phyloP scores from a whole-genome alignment of 2,888 invertebrate species.

The Lomographa bimaculata region DNA sequence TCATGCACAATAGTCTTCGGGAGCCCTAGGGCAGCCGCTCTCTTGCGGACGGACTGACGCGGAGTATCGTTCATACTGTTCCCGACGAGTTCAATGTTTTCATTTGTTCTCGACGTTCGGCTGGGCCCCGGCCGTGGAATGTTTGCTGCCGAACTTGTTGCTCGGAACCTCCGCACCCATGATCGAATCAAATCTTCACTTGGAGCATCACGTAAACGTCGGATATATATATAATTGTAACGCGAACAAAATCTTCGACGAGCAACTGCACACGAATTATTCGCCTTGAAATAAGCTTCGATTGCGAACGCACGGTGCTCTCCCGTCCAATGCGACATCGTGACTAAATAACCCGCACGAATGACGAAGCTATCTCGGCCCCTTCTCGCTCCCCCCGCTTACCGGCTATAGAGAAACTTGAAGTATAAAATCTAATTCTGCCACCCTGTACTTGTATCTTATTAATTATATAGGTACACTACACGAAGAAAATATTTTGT shows the following conservation, averaged over 20 bases:
- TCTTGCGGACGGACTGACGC: constrained; percentile 23
- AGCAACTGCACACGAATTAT: constrained; percentile 26
- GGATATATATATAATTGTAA: constrained; percentile 32
- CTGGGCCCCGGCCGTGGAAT: constrained; percentile 23
- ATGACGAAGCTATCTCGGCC: background rate
- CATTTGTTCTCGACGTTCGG: constrained; percentile 17
- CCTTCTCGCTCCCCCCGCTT: too few species aligned
- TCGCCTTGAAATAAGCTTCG: constrained; percentile 24
- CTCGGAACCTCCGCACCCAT: constrained; percentile 32
- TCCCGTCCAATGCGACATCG: constrained; percentile 30
- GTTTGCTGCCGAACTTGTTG: constrained; percentile 26
- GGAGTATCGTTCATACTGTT: constrained; percentile 21
- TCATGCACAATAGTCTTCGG: constrained; percentile 16
- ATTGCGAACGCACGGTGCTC: constrained; percentile 21
- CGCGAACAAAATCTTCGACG: constrained; percentile 31
- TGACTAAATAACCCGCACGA: constrained; percentile 16
- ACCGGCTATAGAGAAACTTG: too few species aligned
- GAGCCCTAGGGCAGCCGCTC: constrained; percentile 22
- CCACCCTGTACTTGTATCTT: too few species aligned
- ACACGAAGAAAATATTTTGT: too few species aligned
- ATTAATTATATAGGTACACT: too few species aligned
- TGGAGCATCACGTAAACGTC: constrained; percentile 31
- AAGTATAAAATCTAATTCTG: too few species aligned
- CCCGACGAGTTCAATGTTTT: constrained; percentile 23
- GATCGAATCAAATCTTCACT: constrained; percentile 35